Evolutionary conservation across 37 sponge, comb jelly and placozoan species (phyloP).

Genomic region (Bolinopsis microptera): DNA sequence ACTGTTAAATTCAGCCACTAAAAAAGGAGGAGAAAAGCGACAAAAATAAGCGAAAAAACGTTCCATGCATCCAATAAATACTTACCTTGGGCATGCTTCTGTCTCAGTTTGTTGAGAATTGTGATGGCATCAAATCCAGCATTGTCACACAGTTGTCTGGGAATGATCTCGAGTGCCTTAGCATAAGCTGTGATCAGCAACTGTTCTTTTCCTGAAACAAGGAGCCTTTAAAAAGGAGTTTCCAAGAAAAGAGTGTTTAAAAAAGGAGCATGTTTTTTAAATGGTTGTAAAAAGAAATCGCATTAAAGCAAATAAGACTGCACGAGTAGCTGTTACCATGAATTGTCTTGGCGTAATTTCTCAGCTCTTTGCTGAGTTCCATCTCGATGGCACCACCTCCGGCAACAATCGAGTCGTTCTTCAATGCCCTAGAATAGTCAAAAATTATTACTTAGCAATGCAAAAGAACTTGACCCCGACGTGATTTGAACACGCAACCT

Average conservation of each 20-base stretch:
- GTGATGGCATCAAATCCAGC: conserved; percentile 98
- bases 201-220: conserved; percentile 83
- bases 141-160: conserved; percentile 97
- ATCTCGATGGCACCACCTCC: conserved; percentile 99
- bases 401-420: conserved; percentile 97
- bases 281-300: no score
- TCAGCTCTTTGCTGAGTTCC: conserved; percentile 91
- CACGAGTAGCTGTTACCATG: no score
- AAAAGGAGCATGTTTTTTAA: no score
- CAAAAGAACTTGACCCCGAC: conserved; percentile 60
- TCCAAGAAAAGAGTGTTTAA: no score
- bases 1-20: no score
- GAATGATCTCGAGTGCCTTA: conserved; percentile 94
- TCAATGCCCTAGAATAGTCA: conserved; percentile 78
- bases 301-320: no score
- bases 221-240: not conserved
- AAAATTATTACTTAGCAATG: not conserved
- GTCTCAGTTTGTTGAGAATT: conserved; percentile 93
- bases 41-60: no score
- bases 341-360: conserved; percentile 86
- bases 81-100: conserved; percentile 81
- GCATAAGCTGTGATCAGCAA: conserved; percentile 93
- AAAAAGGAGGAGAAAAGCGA: no score
- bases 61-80: not conserved
- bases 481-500: conserved; percentile 68